Evolutionary conservation across 2,797 vertebrate species (phyloP).

Genomic region (Lutjanus argentimaculatus): DNA sequence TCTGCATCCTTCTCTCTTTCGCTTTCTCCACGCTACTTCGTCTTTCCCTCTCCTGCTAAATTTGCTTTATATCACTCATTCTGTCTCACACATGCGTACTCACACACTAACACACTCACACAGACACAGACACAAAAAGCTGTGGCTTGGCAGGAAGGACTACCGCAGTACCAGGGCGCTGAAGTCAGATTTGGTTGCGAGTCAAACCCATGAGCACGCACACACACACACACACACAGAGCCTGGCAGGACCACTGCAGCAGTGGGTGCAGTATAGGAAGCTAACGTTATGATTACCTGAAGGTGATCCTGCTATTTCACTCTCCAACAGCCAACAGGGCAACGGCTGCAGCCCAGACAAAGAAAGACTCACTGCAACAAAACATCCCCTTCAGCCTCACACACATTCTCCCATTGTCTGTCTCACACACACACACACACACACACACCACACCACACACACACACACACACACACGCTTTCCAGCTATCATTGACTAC

Average conservation of each 20-base stretch:
- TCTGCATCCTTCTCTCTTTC: constrained; percentile 27
- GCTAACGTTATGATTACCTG: constrained; percentile 65
- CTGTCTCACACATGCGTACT: not conserved
- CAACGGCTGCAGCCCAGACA: constrained; percentile 18
- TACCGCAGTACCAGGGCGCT: constrained; percentile 59
- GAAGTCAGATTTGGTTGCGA: constrained; percentile 62
- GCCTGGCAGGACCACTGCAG: constrained; percentile 59
- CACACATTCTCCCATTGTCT: not conserved
- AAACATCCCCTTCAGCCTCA: not conserved
- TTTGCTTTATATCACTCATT: constrained; percentile 36
- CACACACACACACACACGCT: not conserved
- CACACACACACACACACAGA: constrained; percentile 8
- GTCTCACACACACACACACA: not conserved
- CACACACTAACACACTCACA: not conserved
- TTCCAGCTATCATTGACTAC: too few relatives aligned
- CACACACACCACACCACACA: not conserved
- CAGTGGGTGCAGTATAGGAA: constrained; percentile 58
- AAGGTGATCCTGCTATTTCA: constrained; percentile 71
- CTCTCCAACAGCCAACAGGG: constrained; percentile 50
- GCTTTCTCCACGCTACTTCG: constrained; percentile 29
- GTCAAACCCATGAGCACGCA: constrained; percentile 37
- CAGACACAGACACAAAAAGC: constrained; percentile 27
- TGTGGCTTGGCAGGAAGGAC: constrained; percentile 55
- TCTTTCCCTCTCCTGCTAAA: constrained; percentile 22
- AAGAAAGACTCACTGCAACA: not conserved